These are phyloP conservation scores for Himalopsyche japonica DNA, from an alignment of 2,888 invertebrate species.

Conservation along the genomic window DNA sequence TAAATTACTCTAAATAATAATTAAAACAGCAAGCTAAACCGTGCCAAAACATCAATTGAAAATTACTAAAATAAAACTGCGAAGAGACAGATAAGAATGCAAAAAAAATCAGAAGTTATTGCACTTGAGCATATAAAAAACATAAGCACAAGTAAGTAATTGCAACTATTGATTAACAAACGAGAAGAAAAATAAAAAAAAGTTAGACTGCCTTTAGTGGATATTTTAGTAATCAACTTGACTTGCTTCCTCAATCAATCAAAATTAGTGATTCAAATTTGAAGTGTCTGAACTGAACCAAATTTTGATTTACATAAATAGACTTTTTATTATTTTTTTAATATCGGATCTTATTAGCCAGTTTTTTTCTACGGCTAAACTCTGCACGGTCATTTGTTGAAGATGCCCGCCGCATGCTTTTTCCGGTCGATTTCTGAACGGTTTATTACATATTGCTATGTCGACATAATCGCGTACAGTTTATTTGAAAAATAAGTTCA, in stretches of 20 bases:
- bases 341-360: not conserved
- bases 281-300: not conserved
- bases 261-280: not conserved
- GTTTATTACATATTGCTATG: too few species aligned
- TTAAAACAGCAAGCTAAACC: too few species aligned
- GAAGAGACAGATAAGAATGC: not conserved
- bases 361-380: not conserved
- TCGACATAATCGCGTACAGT: too few species aligned
- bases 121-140: not conserved
- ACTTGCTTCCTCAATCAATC: not conserved
- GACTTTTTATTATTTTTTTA: not conserved
- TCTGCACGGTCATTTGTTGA: not conserved
- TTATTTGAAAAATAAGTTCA: too few species aligned
- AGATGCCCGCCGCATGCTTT: not conserved
- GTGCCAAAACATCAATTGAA: too few species aligned
- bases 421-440: too few species aligned
- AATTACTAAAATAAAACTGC: too few species aligned
- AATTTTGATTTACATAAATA: slow-evolving; percentile 1
- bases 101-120: not conserved
- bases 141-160: not conserved
- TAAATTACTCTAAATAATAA: too few species aligned
- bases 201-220: not conserved
- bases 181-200: not conserved
- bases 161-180: not conserved
- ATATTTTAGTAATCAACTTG: not conserved